Percentiles rank a stretch among this genome's conserved stretches.
phyloP scores from a whole-genome alignment of 2,888 invertebrate species.

The Patella pellucida region DNA sequence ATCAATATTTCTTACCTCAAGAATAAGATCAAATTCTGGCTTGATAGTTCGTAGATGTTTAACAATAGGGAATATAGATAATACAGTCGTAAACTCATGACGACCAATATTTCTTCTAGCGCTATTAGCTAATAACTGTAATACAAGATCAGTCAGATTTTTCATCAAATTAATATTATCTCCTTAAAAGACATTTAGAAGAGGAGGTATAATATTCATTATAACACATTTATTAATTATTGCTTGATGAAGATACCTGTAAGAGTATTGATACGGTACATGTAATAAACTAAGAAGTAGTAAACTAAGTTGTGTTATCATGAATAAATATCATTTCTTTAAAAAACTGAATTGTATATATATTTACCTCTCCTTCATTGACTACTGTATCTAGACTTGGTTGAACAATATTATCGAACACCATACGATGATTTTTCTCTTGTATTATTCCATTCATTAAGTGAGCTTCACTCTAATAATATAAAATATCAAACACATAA shows the following conservation, averaged over 20 bases:
- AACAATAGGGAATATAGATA: slow-evolving; percentile 86
- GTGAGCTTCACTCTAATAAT: slow-evolving; percentile 80
- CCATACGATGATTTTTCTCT: slow-evolving; percentile 82
- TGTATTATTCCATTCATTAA: slow-evolving; percentile 89
- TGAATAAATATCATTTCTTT: neutral
- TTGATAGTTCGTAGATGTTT: slow-evolving; percentile 83
- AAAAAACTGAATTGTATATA: neutral
- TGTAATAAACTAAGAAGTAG: too few species aligned
- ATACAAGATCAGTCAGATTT: slow-evolving; percentile 28
- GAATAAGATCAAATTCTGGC: slow-evolving; percentile 85
- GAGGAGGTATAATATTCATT: neutral
- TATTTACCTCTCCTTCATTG: slow-evolving; percentile 84
- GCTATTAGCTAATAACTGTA: slow-evolving; percentile 80
- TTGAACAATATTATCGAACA: slow-evolving; percentile 86
- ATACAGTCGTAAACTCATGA: slow-evolving; percentile 84
- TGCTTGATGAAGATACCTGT: too few species aligned
- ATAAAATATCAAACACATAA: slow-evolving; percentile 10
- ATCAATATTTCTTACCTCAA: slow-evolving; percentile 73
- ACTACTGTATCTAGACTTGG: slow-evolving; percentile 89
- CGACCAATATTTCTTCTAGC: slow-evolving; percentile 83
- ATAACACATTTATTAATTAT: neutral
- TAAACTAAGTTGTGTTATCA: neutral
- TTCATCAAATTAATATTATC: too few species aligned
- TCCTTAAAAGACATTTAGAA: too few species aligned
- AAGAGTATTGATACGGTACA: too few species aligned